phyloP scores from a whole-genome alignment of 2,888 invertebrate species.

The Plebejus melissa region DNA sequence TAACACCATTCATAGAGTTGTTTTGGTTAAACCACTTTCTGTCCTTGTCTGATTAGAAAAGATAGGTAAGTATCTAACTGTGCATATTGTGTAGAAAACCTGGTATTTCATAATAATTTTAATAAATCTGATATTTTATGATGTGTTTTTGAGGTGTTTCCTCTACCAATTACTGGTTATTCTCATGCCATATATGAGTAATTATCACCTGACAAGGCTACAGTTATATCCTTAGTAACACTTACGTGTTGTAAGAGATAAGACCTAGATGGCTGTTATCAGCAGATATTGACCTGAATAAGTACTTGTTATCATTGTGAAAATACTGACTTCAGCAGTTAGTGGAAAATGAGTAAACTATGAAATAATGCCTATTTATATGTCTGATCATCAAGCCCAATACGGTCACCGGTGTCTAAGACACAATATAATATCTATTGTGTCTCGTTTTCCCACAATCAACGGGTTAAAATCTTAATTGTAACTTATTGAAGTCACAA shows the following conservation, averaged over 20 bases:
- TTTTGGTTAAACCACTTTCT: too few relatives aligned
- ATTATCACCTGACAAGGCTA: constrained; percentile 39
- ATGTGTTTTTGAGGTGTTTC: not conserved
- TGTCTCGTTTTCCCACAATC: too few relatives aligned
- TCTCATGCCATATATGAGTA: constrained; percentile 29
- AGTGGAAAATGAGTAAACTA: constrained; percentile 38
- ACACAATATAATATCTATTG: too few relatives aligned
- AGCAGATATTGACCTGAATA: constrained; percentile 71
- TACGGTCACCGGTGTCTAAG: too few relatives aligned
- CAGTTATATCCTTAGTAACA: constrained; percentile 33
- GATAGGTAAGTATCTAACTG: too few relatives aligned
- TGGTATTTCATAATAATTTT: not conserved
- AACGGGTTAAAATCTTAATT: too few relatives aligned
- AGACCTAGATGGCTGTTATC: constrained; percentile 49
- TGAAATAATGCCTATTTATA: constrained; percentile 35
- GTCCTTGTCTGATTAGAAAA: too few relatives aligned
- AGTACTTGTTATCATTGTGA: constrained; percentile 58
- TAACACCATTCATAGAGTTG: too few relatives aligned
- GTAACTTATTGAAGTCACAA: too few relatives aligned
- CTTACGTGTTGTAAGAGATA: constrained; percentile 31
- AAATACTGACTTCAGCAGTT: constrained; percentile 33
- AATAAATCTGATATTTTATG: not conserved
- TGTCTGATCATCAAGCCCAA: not conserved
- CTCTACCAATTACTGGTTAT: not conserved
- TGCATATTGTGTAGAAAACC: not conserved